These are phyloP conservation scores for Urocyon cinereoargenteus DNA, from an alignment of 2,797 vertebrate genomes.

Conservation along the genomic window DNA sequence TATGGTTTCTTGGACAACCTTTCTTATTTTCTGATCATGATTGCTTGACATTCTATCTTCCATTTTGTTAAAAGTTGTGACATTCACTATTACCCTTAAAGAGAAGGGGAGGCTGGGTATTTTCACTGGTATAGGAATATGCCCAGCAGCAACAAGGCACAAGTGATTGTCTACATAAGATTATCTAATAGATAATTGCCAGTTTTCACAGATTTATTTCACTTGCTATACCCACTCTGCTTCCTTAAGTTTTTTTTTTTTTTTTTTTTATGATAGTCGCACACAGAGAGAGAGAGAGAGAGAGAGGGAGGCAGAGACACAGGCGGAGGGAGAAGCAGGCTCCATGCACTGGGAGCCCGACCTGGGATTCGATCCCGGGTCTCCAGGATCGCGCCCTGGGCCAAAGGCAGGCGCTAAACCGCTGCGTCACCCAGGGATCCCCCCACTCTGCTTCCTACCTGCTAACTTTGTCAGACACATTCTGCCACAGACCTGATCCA, in stretches of 20 bases:
- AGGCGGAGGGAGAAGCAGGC: too few relatives aligned
- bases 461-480: neutral
- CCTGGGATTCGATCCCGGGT: too few relatives aligned
- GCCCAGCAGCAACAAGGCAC: neutral
- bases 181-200: neutral
- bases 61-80: neutral
- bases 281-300: too few relatives aligned
- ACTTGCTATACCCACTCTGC: neutral
- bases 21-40: neutral
- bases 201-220: neutral
- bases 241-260: neutral
- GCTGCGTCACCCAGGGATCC: too few relatives aligned
- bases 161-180: neutral
- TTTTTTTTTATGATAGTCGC: too few relatives aligned
- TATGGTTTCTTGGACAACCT: neutral
- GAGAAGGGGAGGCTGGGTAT: neutral
- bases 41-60: neutral
- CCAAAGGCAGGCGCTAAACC: too few relatives aligned
- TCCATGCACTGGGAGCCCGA: too few relatives aligned
- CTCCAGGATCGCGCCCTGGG: too few relatives aligned
- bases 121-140: neutral
- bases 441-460: neutral
- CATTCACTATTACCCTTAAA: neutral
- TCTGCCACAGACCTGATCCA: neutral
- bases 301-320: too few relatives aligned